Percentiles rank a stretch among this genome's conserved stretches.
Evolutionary conservation across 2,797 vertebrate genomes (phyloP).

Genomic region (Lacerta viridis): DNA sequence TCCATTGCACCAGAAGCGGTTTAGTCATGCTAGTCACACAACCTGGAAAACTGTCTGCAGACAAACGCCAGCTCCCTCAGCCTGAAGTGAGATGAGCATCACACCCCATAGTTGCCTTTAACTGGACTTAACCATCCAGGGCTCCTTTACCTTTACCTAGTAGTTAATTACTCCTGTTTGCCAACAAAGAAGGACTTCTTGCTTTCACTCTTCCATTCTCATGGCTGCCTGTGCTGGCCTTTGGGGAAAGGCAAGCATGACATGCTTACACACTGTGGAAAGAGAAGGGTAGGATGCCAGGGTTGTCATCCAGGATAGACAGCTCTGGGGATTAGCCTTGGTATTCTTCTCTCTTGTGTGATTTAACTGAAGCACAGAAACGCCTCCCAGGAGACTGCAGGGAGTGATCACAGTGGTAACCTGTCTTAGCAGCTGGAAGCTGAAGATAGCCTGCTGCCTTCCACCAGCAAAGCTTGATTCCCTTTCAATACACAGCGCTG

Average conservation of each 20-base stretch:
- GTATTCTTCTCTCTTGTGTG: not conserved
- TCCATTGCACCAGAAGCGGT: too few species aligned
- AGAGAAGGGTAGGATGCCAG: not conserved
- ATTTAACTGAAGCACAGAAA: not conserved
- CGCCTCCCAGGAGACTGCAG: not conserved
- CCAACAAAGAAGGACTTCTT: not conserved
- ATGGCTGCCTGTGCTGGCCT: not conserved
- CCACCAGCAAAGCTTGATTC: not conserved
- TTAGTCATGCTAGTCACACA: too few species aligned
- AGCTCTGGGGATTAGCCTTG: constrained; percentile 4
- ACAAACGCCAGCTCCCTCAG: too few species aligned
- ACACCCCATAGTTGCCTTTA: too few species aligned
- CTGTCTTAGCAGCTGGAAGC: constrained; percentile 6
- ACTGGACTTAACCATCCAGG: too few species aligned
- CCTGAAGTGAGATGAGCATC: too few species aligned
- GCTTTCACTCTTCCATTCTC: not conserved
- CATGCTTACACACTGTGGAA: not conserved
- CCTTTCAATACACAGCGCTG: not conserved
- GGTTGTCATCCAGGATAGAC: not conserved
- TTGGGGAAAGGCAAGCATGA: not conserved
- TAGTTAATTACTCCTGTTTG: not conserved
- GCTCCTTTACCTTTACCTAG: too few species aligned
- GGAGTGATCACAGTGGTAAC: not conserved
- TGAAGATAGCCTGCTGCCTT: not conserved
- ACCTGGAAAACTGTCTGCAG: too few species aligned